Conservation (phyloP, 2,888 invertebrate genomes). For the Oscheius myriophilus region DNA sequence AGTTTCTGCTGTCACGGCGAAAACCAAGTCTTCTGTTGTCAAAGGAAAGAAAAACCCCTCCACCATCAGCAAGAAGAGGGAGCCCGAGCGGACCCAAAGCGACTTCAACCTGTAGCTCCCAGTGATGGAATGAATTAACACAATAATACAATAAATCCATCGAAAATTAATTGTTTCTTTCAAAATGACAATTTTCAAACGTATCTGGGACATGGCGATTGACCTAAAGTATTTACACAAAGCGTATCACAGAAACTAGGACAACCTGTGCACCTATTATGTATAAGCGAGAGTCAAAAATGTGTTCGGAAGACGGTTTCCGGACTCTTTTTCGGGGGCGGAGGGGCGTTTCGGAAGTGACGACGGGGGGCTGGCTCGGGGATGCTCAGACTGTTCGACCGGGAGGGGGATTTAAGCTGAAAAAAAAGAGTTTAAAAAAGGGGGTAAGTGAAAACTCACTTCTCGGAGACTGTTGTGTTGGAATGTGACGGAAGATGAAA, state of each 20-base stretch:
- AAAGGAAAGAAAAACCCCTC: no score
- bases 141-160: no score
- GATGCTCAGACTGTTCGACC: slow-evolving; percentile 11
- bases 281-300: slow-evolving; percentile 2
- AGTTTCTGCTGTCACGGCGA: no score
- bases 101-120: no score
- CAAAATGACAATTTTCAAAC: background rate
- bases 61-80: no score
- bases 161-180: background rate
- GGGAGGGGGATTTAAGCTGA: background rate
- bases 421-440: background rate
- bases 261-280: background rate
- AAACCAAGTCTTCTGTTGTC: no score
- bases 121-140: no score
- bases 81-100: no score
- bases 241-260: background rate
- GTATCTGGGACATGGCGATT: no score
- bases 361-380: background rate
- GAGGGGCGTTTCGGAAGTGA: slow-evolving; percentile 21
- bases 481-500: background rate
- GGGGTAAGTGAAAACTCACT: background rate
- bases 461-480: slow-evolving; percentile 1
- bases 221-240: no score
- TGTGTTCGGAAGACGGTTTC: slow-evolving; percentile 19
- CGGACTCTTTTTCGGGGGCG: slow-evolving; percentile 2